Base-by-base conservation (phyloP, 2,797 vertebrate genomes). In the Melanogrammus aeglefinus region DNA sequence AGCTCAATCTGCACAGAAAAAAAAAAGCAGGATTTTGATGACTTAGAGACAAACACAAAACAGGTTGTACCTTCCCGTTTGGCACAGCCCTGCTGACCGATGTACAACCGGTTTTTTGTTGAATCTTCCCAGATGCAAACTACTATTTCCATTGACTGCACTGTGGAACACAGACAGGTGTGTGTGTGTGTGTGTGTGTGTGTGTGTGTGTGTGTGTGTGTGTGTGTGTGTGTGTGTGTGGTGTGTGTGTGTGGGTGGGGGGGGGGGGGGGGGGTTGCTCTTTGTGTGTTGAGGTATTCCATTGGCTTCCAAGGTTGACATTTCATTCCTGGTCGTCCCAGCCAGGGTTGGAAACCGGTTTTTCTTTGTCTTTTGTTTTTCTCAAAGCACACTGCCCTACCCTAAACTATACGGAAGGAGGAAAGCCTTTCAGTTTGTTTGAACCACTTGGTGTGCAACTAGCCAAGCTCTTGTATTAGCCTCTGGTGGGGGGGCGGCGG, bases 301-400 rank as follows among this genome's bases (percentile, higher is more conserved):
- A 73, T 47, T n/a, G 57, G 44, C 76, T 73, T 74, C 24, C 13
- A 41, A 47, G 76, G 71, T 74, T 77, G 14, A 78, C 66, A 0
- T 70, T 70, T 51, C 73, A 7, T 78, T 84, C 79, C 77, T 81
- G 80, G 79, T 89, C 29, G 63, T 57, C 76, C 77, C 73, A 39
- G 74, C 83, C 80, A 33, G 81, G 80, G 83, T 89, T 82, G 92
- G 82, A 88, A 92, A 93, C 93, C 91, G 83, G 93, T 93, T 92
- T 77, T n/a, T 84, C 73, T 75, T 63, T 27, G 2, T 69, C 24
- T 69, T 27, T 14, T 63, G 12, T 38, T 74, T 21, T 27, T 69
- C 69, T 74, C 44, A 47, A 24, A 36, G 35, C 70, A 76, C 73
- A 47, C 75, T 80, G 87, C 92, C 90, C 90, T 90, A 87, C 89